Percentiles rank a stretch among this genome's conserved stretches.
These are phyloP conservation scores for Myotis yumanensis DNA, from an alignment of 2,113 vertebrate species.

Conservation along the genomic window DNA sequence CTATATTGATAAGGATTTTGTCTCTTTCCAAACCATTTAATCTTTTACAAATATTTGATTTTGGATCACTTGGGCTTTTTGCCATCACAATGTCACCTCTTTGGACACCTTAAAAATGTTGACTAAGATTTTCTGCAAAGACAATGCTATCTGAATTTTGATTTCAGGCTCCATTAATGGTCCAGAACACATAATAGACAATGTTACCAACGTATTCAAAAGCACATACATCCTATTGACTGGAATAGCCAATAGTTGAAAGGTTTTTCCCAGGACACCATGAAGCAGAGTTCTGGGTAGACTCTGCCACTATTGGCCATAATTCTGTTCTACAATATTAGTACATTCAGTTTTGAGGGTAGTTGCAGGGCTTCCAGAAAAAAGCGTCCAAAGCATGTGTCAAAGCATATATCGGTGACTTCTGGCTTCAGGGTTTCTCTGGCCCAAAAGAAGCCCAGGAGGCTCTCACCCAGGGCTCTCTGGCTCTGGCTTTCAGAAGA, in stretches of 20 bases:
- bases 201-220: conserved; percentile 92
- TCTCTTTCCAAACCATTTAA: conserved; percentile 93
- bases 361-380: background rate
- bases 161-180: conserved; percentile 97
- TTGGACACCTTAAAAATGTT: conserved; percentile 90
- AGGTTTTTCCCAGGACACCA: conserved; percentile 82
- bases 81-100: conserved; percentile 92
- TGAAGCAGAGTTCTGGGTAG: conserved; percentile 84
- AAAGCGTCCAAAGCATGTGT: background rate
- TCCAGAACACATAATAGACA: conserved; percentile 92
- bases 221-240: conserved; percentile 92
- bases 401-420: background rate
- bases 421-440: background rate
- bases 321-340: background rate
- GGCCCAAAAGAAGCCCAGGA: background rate
- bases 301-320: background rate
- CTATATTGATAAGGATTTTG: conserved; percentile 90
- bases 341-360: background rate
- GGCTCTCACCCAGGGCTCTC: background rate
- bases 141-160: conserved; percentile 91
- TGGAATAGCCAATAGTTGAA: conserved; percentile 86
- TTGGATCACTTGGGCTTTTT: conserved; percentile 90
- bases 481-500: background rate
- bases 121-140: conserved; percentile 92
- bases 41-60: conserved; percentile 93